A percentile compares a stretch with the other conserved stretches of the same genome.
phyloP scores from a whole-genome alignment of 1,140 invertebrate species.

The Drosophila kepulauana region DNA sequence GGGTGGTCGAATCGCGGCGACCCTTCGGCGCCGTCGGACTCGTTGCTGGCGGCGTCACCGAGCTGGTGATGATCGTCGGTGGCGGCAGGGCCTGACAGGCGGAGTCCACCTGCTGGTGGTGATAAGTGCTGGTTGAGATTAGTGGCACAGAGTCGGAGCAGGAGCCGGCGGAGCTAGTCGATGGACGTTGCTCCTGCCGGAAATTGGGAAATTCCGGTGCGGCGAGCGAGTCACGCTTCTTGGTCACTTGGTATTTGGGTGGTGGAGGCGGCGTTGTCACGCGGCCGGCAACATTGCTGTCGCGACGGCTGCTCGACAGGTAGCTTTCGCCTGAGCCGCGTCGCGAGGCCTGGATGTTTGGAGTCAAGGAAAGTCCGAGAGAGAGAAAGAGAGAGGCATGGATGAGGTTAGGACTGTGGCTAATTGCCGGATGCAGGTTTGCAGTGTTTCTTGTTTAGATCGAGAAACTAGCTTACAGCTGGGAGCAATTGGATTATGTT shows the following conservation, averaged over 20 bases:
- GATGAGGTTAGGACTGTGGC: slow-evolving; percentile 41
- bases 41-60: slow-evolving; percentile 91
- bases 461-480: background rate
- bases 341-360: slow-evolving; percentile 83
- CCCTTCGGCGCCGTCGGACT: slow-evolving; percentile 89
- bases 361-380: slow-evolving; percentile 15
- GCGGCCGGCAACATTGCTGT: slow-evolving; percentile 86
- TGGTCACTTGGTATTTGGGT: slow-evolving; percentile 87
- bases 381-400: slow-evolving; percentile 33
- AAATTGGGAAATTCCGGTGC: slow-evolving; percentile 86
- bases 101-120: slow-evolving; percentile 86
- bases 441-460: background rate
- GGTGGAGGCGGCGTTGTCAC: slow-evolving; percentile 87
- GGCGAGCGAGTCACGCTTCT: slow-evolving; percentile 88
- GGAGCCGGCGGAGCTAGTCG: slow-evolving; percentile 91
- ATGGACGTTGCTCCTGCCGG: slow-evolving; percentile 90
- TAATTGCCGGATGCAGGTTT: background rate
- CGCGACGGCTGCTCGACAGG: slow-evolving; percentile 87
- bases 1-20: slow-evolving; percentile 93
- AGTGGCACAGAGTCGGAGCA: slow-evolving; percentile 86
- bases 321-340: slow-evolving; percentile 89
- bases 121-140: slow-evolving; percentile 83
- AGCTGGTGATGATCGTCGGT: slow-evolving; percentile 92
- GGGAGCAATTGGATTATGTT: background rate
- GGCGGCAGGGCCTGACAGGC: slow-evolving; percentile 89